Evolutionary conservation across 2,888 invertebrate species (phyloP), one percentile per base, ranked within the genome.

Genomic region (Sesia apiformis): DNA sequence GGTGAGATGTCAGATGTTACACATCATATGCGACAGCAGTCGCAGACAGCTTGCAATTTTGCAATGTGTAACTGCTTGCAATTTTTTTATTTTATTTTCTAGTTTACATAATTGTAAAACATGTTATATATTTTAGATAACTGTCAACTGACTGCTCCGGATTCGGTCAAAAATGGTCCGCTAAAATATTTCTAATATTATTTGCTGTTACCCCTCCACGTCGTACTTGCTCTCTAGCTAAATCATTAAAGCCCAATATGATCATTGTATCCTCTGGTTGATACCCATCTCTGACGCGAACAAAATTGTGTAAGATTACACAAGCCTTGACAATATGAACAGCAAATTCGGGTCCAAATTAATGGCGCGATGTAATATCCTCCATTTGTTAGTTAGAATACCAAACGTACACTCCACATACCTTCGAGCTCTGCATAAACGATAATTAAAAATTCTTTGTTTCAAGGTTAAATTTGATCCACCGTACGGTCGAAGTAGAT

Each of bases 391-490:
- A 39, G 42, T 38, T 38, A 54, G 7, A 39, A 54, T 54, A 4
- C 51, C 54, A 54, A 54, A 54, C 6, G 54, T 39, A 43, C 50
- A 53, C 23, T 53, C 53, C 51, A 51, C 51, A 38, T 51, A 51
- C 39, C 60, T 56, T 59, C 61, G 51, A 51, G 64, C 63, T 58
- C 63, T 59, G 52, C 56, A 60, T 57, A 64, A 60, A 53, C 60
- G 53, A 52, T 64, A 63, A 53, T 63, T 63, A 55, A 50, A 57
- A 51, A 51, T 49, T n/a, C 51, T 51, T 51, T 51, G 51, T 51
- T 51, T 51, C 39, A 51, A 5, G 4, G 38, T 39, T 3, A 51
- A 39, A 51, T 51, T 7, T 39, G 5, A 3, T 4, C 51, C 51
- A 6, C 39, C 38, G 39, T 51, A 51, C 2, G 51, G 51, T 3